Conservation (phyloP, 2,113 vertebrate species). For the Lichenostomus cassidix region DNA sequence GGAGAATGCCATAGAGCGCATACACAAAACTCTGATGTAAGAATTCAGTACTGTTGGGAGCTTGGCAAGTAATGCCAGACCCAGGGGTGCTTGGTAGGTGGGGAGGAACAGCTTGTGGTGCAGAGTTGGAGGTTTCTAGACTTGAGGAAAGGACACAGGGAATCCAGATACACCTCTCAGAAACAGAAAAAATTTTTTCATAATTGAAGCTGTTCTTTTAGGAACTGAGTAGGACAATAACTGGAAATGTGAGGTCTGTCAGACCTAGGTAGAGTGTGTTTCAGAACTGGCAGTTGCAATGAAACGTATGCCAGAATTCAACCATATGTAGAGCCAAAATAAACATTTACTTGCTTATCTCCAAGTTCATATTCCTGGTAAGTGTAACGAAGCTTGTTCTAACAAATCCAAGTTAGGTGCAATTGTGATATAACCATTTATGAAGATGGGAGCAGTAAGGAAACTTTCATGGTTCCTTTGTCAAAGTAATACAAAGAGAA, state of each 20-base stretch:
- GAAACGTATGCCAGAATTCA: not conserved
- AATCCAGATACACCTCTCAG: not conserved
- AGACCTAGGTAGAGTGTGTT: not conserved
- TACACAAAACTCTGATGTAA: constrained; percentile 88
- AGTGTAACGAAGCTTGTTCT: not conserved
- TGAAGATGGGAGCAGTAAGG: not conserved
- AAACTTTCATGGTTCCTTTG: not conserved
- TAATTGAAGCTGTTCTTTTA: not conserved
- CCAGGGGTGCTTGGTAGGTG: not conserved
- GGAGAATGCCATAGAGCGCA: constrained; percentile 84
- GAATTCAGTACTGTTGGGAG: constrained; percentile 16
- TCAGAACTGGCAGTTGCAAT: not conserved
- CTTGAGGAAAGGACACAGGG: not conserved
- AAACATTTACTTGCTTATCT: constrained; percentile 18
- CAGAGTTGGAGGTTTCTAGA: not conserved
- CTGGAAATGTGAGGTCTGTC: not conserved
- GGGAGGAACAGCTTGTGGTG: not conserved
- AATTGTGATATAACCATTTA: not conserved
- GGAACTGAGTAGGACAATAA: not conserved
- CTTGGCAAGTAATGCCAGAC: not conserved
- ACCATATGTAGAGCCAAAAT: not conserved
- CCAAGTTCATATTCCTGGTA: not conserved
- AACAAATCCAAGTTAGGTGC: not conserved
- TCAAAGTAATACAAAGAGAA: not conserved
- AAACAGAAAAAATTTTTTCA: not conserved